Base-by-base conservation (phyloP, 2,797 vertebrate genomes). In the Erethizon dorsatum region DNA sequence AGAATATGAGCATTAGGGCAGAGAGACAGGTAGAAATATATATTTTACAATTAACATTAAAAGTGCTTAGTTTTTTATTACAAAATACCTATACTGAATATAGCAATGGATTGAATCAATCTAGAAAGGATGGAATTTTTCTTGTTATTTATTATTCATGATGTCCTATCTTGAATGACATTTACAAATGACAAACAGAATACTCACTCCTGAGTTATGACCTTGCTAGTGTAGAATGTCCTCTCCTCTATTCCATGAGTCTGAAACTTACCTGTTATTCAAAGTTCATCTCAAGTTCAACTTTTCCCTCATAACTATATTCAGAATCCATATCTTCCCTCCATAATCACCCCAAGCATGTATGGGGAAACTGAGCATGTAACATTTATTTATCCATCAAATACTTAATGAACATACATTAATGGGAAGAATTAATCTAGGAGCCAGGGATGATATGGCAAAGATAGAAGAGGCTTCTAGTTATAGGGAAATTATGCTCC, bases 171-270 rank as follows among this genome's bases (percentile, higher is more conserved):
- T 79, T 92, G 79, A 88, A 73, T 92, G 87, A 84, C 93, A 84
- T 75, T 91, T 94, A 94, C 37, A 93, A 97, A 88, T 91, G 71
- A 96, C 91, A 90, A 97, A 94, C 11, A 95, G 90, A 97, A 97
- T 59, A 26, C 20, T 90, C 50, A 75, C 47, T 56, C 28, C 47
- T 96, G 92, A 93, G 88, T 95, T 57, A 37, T 90, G 95, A 97
- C 90, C 93, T 80, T 97, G 7, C 47, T 56, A 37, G 56, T 50
- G 20, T 45, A 88, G 45, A 79, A 79, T 80, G 96, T 69, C 94
- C 28, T 73, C 41, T 78, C 73, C 22, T 93, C 56, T 91, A 79
- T 86, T 88, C 45, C 69, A 28, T 50, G 90, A 90, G 20, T 67
- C n/a, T 79, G 56, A 92, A 88, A 73, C 37, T 31, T 84, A 82